Conservation (phyloP, 1,140 invertebrate genomes). For the Brachionus sp. region DNA sequence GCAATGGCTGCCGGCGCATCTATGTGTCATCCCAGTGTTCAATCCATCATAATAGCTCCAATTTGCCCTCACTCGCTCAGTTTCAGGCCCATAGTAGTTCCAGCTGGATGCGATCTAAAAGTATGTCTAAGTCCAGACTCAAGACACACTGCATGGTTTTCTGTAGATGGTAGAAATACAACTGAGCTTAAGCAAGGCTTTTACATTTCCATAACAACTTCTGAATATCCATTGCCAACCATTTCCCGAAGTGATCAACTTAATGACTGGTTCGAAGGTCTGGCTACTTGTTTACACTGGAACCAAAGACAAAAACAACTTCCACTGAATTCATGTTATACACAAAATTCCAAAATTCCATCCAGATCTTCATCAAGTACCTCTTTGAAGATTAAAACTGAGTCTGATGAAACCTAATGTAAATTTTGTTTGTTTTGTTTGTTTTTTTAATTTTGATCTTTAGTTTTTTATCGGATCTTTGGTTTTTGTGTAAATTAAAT, state of each 20-base stretch:
- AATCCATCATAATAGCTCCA: constrained; percentile 92
- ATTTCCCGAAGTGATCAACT: constrained; percentile 25
- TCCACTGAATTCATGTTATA: constrained; percentile 37
- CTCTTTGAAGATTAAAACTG: constrained; percentile 1
- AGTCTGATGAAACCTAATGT: not conserved
- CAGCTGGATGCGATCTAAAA: constrained; percentile 78
- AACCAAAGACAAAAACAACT: constrained; percentile 44
- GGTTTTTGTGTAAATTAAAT: not conserved
- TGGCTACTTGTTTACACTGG: constrained; percentile 44
- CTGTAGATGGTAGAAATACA: constrained; percentile 37
- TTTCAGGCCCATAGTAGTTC: constrained; percentile 92
- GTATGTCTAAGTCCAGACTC: constrained; percentile 26
- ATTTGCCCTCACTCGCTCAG: constrained; percentile 93
- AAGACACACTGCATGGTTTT: constrained; percentile 42
- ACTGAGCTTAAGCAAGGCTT: constrained; percentile 35
- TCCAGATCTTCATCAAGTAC: not conserved
- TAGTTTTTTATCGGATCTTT: not conserved
- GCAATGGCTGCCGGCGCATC: constrained; percentile 69
- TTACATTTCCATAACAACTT: constrained; percentile 43
- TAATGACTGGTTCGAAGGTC: constrained; percentile 39
- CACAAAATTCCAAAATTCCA: constrained; percentile 7
- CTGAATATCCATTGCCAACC: constrained; percentile 38
- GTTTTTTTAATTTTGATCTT: not conserved
- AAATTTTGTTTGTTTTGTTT: not conserved
- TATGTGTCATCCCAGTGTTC: constrained; percentile 81